Evolutionary conservation across 2,113 vertebrate species (phyloP).

Genomic region (Anhinga anhinga): DNA sequence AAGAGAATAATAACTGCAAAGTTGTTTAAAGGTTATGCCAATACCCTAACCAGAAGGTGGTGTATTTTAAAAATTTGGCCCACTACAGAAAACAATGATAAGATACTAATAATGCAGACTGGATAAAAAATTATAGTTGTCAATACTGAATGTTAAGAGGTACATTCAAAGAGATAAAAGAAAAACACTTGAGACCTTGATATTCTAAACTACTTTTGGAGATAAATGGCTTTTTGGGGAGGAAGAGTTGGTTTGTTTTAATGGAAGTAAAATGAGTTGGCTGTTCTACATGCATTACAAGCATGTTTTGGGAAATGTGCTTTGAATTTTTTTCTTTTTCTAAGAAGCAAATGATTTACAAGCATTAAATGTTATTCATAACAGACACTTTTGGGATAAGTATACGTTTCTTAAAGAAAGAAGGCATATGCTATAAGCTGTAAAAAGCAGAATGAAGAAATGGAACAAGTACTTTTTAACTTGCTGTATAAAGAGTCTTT

Average conservation of each 20-base stretch:
- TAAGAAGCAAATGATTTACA: not conserved
- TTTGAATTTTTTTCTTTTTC: conserved; percentile 17
- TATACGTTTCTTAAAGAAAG: conserved; percentile 3
- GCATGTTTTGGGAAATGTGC: not conserved
- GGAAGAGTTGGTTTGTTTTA: not conserved
- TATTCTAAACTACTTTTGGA: not conserved
- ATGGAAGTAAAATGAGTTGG: not conserved
- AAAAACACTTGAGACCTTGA: not conserved
- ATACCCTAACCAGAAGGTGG: not conserved
- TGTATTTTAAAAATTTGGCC: not conserved
- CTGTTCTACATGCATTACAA: not conserved
- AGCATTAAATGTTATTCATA: not conserved
- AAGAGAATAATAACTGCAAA: not conserved
- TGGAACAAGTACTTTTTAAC: not conserved
- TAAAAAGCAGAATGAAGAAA: conserved; percentile 7
- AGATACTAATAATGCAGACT: not conserved
- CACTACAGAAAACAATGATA: not conserved
- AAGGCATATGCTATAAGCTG: not conserved
- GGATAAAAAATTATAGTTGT: not conserved
- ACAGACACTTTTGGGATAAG: not conserved
- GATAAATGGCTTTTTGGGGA: not conserved
- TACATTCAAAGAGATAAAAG: not conserved
- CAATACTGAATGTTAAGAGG: not conserved
- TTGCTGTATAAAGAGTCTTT: not conserved
- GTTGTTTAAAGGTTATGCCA: not conserved